Conservation (phyloP, 2,113 vertebrate genomes). For the Bungarus multicinctus region DNA sequence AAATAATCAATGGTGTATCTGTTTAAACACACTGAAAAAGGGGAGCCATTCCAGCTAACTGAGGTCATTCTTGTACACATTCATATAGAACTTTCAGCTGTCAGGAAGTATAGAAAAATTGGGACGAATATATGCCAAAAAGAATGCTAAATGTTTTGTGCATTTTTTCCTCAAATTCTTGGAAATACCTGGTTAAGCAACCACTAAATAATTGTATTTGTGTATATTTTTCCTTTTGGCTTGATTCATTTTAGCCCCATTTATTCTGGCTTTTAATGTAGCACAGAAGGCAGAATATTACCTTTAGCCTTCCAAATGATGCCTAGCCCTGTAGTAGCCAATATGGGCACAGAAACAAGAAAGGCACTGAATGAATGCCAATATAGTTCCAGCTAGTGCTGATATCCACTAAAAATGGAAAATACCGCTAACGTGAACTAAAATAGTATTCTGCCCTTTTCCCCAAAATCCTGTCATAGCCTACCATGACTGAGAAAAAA, state of each 20-base stretch:
- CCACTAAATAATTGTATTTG: background rate
- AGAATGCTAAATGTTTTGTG: background rate
- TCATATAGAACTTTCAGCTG: background rate
- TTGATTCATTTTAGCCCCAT: background rate
- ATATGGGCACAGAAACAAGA: background rate
- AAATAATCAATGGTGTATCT: background rate
- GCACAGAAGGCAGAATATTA: background rate
- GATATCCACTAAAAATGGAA: background rate
- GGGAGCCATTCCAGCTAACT: background rate
- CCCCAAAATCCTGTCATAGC: background rate
- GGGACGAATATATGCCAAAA: background rate
- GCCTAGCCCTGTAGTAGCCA: background rate
- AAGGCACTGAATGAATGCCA: background rate
- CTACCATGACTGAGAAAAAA: background rate
- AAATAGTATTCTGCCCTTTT: background rate
- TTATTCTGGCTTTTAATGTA: background rate
- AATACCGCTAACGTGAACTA: background rate
- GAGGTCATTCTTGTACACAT: background rate
- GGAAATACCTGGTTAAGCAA: background rate
- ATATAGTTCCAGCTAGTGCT: background rate
- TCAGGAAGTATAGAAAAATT: background rate
- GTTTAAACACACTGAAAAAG: background rate
- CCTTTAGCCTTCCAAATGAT: background rate
- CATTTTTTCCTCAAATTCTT: background rate
- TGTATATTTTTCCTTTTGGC: background rate